Conservation (phyloP, 2,797 vertebrate genomes). For the Anabas testudineus region DNA sequence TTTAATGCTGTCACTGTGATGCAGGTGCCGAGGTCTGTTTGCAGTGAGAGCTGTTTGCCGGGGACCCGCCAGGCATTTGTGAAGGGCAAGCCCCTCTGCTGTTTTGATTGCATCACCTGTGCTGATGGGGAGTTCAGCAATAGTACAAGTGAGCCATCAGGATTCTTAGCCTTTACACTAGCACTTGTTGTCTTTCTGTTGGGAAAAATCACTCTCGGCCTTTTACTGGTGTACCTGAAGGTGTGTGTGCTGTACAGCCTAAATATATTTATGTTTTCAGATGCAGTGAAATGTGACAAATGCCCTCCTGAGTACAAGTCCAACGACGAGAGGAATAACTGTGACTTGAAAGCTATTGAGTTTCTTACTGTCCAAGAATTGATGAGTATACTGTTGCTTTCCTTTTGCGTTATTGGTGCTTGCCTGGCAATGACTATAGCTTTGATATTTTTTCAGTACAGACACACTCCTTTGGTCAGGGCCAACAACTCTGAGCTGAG, state of each 20-base stretch:
- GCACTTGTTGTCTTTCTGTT: slow-evolving; percentile 70
- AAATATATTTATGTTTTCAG: slow-evolving; percentile 84
- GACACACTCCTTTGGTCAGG: slow-evolving; percentile 80
- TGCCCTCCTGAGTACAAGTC: slow-evolving; percentile 85
- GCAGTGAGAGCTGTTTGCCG: slow-evolving; percentile 82
- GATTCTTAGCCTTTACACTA: slow-evolving; percentile 68
- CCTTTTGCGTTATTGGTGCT: slow-evolving; percentile 81
- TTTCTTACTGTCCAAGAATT: slow-evolving; percentile 83
- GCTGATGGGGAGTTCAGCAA: slow-evolving; percentile 85
- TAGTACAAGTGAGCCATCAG: slow-evolving; percentile 83
- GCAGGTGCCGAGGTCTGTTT: slow-evolving; percentile 84
- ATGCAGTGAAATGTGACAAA: slow-evolving; percentile 84
- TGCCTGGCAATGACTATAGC: slow-evolving; percentile 78
- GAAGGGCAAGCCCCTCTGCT: slow-evolving; percentile 84
- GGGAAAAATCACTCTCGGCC: slow-evolving; percentile 67
- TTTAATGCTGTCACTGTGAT: slow-evolving; percentile 12
- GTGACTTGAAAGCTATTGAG: slow-evolving; percentile 84
- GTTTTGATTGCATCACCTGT: slow-evolving; percentile 84
- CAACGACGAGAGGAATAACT: slow-evolving; percentile 79
- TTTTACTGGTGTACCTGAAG: slow-evolving; percentile 68
- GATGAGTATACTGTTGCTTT: slow-evolving; percentile 82
- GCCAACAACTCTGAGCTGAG: slow-evolving; percentile 86
- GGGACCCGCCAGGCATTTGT: slow-evolving; percentile 80
- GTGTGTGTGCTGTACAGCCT: slow-evolving; percentile 70
- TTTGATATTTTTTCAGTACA: slow-evolving; percentile 81